Evolutionary conservation across 2,888 invertebrate genomes (phyloP).

Genomic region (Cantharis rustica): DNA sequence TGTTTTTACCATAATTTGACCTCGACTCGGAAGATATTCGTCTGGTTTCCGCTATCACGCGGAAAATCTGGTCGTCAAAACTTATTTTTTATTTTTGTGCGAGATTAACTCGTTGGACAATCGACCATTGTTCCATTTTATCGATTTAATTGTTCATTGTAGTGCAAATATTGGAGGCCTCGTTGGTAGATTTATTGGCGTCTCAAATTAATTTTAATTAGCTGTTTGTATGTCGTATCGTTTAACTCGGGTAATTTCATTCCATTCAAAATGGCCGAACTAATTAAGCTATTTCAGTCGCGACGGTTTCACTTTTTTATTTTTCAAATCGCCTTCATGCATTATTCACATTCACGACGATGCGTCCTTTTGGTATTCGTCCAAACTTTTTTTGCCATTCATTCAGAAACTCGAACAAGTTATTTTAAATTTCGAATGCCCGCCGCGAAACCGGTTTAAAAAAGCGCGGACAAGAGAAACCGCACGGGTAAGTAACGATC

Average conservation of each 20-base stretch:
- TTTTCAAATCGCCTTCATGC: constrained; percentile 33
- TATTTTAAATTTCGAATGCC: not conserved
- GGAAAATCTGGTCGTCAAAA: not conserved
- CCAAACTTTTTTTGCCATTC: not conserved
- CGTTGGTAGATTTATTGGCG: constrained; percentile 28
- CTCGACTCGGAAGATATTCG: not conserved
- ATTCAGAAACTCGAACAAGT: not conserved
- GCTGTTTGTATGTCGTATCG: constrained; percentile 24
- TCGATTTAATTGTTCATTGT: constrained; percentile 30
- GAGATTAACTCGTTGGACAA: not conserved
- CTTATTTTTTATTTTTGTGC: no score
- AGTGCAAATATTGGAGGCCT: constrained; percentile 17
- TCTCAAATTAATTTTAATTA: constrained; percentile 34
- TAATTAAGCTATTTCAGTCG: constrained; percentile 37
- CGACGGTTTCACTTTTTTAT: constrained; percentile 12
- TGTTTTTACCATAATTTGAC: not conserved
- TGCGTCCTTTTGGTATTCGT: constrained; percentile 10
- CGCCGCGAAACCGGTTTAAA: not conserved
- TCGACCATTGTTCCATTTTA: constrained; percentile 10
- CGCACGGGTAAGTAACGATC: not conserved
- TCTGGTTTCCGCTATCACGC: not conserved
- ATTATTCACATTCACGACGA: constrained; percentile 38
- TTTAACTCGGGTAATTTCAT: constrained; percentile 17
- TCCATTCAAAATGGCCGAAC: constrained; percentile 28
- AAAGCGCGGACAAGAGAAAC: not conserved